These are phyloP conservation scores for Eilema caniola DNA, from an alignment of 2,888 invertebrate genomes.

Conservation along the genomic window DNA sequence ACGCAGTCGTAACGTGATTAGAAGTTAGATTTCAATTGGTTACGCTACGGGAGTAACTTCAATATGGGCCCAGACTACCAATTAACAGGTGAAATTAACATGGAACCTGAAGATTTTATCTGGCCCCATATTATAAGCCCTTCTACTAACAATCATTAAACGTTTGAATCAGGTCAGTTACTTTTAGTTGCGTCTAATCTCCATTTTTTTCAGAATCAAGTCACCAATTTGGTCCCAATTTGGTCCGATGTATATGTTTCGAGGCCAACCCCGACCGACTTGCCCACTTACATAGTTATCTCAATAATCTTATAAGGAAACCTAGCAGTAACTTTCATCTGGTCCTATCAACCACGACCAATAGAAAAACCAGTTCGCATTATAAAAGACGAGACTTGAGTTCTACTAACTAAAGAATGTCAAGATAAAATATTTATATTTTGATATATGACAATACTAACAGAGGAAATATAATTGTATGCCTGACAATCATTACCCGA, in stretches of 20 bases:
- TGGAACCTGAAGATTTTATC: too few species aligned
- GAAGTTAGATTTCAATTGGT: too few species aligned
- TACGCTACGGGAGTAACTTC: too few species aligned
- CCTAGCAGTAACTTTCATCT: slow-evolving; percentile 12
- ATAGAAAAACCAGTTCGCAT: slow-evolving; percentile 10
- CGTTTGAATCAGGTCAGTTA: too few species aligned
- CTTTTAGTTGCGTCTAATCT: neutral
- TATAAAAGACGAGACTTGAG: neutral
- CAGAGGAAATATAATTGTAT: neutral
- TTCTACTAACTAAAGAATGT: neutral
- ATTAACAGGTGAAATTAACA: too few species aligned
- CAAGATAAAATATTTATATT: neutral
- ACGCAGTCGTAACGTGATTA: too few species aligned
- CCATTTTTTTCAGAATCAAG: neutral
- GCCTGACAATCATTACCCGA: neutral
- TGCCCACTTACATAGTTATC: slow-evolving; percentile 4
- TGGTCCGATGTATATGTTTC: neutral
- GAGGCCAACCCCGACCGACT: neutral
- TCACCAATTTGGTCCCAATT: neutral
- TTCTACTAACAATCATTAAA: too few species aligned
- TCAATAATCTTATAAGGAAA: slow-evolving; percentile 10
- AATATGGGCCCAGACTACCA: too few species aligned
- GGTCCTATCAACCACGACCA: neutral
- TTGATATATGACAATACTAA: neutral
- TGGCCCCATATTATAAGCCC: too few species aligned